Evolutionary conservation across 2,797 vertebrate species (phyloP).

Genomic region (Squalus acanthias): DNA sequence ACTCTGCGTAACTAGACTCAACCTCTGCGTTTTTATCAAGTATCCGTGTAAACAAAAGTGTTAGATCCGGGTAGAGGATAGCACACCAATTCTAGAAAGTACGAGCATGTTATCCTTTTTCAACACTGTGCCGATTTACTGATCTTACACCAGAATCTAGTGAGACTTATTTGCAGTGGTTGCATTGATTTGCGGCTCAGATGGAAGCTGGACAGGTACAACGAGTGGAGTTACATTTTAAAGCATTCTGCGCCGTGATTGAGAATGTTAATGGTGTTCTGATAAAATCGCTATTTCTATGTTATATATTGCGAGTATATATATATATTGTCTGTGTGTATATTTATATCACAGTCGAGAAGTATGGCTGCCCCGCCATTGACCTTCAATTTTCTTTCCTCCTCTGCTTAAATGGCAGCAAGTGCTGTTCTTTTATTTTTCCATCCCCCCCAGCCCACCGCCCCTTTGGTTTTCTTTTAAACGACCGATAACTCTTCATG

Average conservation of each 20-base stretch:
- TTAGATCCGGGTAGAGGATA: background rate
- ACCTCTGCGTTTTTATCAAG: background rate
- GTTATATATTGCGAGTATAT: background rate
- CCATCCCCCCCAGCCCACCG: background rate
- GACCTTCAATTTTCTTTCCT: slow-evolving; percentile 4
- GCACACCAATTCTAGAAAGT: background rate
- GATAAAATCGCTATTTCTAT: background rate
- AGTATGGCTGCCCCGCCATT: background rate
- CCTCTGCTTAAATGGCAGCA: background rate
- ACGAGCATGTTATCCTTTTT: slow-evolving; percentile 5
- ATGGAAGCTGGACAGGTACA: slow-evolving; percentile 36
- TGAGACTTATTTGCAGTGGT: background rate
- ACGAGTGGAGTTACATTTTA: background rate
- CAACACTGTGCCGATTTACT: background rate
- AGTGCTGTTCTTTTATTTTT: background rate
- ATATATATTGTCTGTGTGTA: background rate
- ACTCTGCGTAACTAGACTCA: slow-evolving; percentile 22
- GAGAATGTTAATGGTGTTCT: background rate
- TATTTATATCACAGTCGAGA: background rate
- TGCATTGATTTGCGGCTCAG: slow-evolving; percentile 20
- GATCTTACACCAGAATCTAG: background rate
- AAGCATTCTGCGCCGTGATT: background rate
- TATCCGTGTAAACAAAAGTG: slow-evolving; percentile 19
- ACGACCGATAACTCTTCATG: background rate
- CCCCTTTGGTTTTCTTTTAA: background rate